A percentile compares a stretch with the other conserved stretches of the same genome.
These are phyloP conservation scores for Diprion similis DNA, from an alignment of 1,140 invertebrate species.

Conservation along the genomic window DNA sequence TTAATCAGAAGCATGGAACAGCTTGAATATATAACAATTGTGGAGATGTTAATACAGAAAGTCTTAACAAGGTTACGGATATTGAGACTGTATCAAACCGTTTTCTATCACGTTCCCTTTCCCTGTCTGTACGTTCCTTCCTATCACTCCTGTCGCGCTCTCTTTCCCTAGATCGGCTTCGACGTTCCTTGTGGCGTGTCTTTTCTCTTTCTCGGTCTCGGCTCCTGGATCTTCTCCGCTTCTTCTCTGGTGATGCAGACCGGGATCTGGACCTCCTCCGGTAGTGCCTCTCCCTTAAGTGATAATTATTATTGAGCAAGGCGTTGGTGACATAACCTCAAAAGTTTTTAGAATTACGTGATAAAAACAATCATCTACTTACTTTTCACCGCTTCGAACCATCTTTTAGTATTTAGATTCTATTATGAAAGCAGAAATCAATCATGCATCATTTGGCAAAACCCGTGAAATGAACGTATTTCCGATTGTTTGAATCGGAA, in stretches of 20 bases:
- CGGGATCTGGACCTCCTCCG: constrained; percentile 57
- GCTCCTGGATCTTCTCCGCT: constrained; percentile 69
- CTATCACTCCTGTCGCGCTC: constrained; percentile 45
- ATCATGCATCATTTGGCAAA: too few species aligned
- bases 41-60: constrained; percentile 9
- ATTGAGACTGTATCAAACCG: constrained; percentile 29
- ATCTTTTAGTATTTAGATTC: constrained; percentile 26
- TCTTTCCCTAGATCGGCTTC: constrained; percentile 53
- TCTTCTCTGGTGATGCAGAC: constrained; percentile 66
- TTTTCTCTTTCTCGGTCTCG: constrained; percentile 64
- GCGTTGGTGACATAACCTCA: constrained; percentile 38
- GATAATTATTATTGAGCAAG: neutral
- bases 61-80: constrained; percentile 4
- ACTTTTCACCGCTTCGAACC: constrained; percentile 50
- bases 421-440: too few species aligned
- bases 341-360: neutral
- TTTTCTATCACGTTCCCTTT: constrained; percentile 54
- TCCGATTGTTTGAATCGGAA: too few species aligned
- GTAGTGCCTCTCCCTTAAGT: constrained; percentile 52
- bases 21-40: constrained; percentile 14
- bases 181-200: constrained; percentile 52
- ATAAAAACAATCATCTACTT: constrained; percentile 25
- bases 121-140: constrained; percentile 39
- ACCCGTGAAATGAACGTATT: too few species aligned
- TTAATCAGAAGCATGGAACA: neutral